Evolutionary conservation across 2,113 vertebrate genomes (phyloP).

Genomic region (Speoplatyrhinus poulsoni): DNA sequence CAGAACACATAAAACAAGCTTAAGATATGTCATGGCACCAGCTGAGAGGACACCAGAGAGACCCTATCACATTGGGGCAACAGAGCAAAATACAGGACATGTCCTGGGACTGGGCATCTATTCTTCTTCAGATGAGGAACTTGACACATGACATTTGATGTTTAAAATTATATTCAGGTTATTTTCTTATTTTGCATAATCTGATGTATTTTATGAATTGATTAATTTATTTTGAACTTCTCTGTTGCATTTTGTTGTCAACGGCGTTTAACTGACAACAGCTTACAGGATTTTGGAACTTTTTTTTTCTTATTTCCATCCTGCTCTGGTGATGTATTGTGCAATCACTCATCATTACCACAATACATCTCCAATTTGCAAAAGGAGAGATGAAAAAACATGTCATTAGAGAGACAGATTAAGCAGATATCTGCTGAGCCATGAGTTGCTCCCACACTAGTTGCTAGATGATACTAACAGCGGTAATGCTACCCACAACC

Average conservation of each 20-base stretch:
- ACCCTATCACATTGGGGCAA: neutral
- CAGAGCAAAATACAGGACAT: conserved; percentile 36
- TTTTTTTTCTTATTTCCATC: conserved; percentile 14
- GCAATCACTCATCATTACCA: conserved; percentile 49
- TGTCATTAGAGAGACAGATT: conserved; percentile 11
- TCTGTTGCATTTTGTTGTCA: neutral
- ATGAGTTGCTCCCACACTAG: conserved; percentile 28
- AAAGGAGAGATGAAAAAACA: neutral
- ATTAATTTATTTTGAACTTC: neutral
- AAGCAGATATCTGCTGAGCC: conserved; percentile 36
- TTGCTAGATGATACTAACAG: conserved; percentile 12
- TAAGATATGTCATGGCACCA: neutral
- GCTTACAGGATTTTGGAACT: neutral
- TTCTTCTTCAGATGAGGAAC: conserved; percentile 77
- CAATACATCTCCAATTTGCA: conserved; percentile 31
- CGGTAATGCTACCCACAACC: neutral
- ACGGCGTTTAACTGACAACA: neutral
- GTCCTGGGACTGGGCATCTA: conserved; percentile 76
- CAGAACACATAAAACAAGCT: neutral
- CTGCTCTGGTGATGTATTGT: neutral
- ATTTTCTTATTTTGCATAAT: too few species aligned
- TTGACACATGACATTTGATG: conserved; percentile 28
- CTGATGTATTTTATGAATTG: too few species aligned
- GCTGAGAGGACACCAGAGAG: conserved; percentile 4
- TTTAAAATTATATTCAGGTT: neutral